These are phyloP conservation scores for Acrobasis repandana DNA, from an alignment of 2,888 invertebrate species.

Conservation along the genomic window DNA sequence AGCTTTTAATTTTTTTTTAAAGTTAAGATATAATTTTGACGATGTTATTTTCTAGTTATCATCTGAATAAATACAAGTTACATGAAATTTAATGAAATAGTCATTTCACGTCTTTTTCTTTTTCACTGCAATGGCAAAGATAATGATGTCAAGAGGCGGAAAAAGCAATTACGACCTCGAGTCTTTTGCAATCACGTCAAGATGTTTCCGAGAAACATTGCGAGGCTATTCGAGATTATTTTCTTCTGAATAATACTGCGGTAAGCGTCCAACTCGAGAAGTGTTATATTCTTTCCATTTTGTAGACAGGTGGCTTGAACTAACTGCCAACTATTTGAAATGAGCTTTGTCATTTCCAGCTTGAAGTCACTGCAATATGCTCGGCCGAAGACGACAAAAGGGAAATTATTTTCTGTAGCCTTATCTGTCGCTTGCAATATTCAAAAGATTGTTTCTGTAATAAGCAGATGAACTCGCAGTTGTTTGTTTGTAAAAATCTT, in stretches of 20 bases:
- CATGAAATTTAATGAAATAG: too few relatives aligned
- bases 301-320: conserved; percentile 35
- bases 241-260: conserved; percentile 53
- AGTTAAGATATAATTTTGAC: too few relatives aligned
- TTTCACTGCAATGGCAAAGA: conserved; percentile 61
- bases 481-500: not conserved
- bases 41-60: too few relatives aligned
- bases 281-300: conserved; percentile 32
- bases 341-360: conserved; percentile 29
- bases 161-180: conserved; percentile 73
- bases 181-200: conserved; percentile 60
- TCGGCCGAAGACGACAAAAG: conserved; percentile 12
- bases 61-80: too few relatives aligned
- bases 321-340: conserved; percentile 33
- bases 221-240: conserved; percentile 54
- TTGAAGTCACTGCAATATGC: conserved; percentile 21
- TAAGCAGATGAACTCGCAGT: not conserved
- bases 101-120: not conserved
- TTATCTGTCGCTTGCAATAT: not conserved
- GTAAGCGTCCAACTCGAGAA: conserved; percentile 41
- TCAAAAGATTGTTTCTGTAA: not conserved
- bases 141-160: conserved; percentile 75
- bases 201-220: conserved; percentile 57
- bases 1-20: too few relatives aligned
- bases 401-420: conserved; percentile 18